A percentile compares a stretch with the other conserved stretches of the same genome.
phyloP scores from a whole-genome alignment of 2,797 vertebrate genomes.

The Spinibarbus caldwelli region DNA sequence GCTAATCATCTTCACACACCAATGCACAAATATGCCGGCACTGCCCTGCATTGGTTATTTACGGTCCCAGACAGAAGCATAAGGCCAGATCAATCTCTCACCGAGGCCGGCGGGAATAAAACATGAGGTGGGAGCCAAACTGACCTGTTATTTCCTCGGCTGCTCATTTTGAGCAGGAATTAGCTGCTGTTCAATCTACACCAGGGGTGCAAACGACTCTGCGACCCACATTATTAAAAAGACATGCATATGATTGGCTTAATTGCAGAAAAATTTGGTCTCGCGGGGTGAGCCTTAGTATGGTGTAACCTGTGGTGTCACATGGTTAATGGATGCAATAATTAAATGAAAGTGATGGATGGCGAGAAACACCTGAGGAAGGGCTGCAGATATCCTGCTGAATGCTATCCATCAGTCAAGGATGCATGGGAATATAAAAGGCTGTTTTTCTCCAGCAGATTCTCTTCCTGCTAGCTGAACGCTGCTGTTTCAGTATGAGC shows the following conservation, averaged over 20 bases:
- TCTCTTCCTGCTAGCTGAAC: not conserved
- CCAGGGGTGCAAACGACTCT: slow-evolving; percentile 21
- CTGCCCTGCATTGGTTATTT: slow-evolving; percentile 47
- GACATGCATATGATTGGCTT: slow-evolving; percentile 56
- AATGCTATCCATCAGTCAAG: slow-evolving; percentile 24
- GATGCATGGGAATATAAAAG: not conserved
- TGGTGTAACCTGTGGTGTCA: slow-evolving; percentile 33
- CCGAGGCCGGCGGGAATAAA: slow-evolving; percentile 60
- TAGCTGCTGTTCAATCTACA: slow-evolving; percentile 30
- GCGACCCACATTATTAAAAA: slow-evolving; percentile 49
- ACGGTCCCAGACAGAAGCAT: slow-evolving; percentile 15
- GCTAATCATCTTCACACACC: slow-evolving; percentile 51
- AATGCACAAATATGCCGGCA: slow-evolving; percentile 45
- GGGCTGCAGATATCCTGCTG: slow-evolving; percentile 1
- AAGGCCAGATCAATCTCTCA: slow-evolving; percentile 57
- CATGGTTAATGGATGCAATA: slow-evolving; percentile 44
- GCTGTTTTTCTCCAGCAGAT: not conserved
- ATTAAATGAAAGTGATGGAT: slow-evolving; percentile 54
- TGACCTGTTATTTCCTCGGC: slow-evolving; percentile 51
- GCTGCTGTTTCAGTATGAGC: not conserved
- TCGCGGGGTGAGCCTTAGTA: slow-evolving; percentile 8
- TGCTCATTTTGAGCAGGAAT: slow-evolving; percentile 37
- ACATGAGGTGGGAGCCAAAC: slow-evolving; percentile 55
- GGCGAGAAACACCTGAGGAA: not conserved
- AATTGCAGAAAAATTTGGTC: slow-evolving; percentile 52